Conservation (phyloP, 2,888 invertebrate genomes). For the Deilephila porcellus region DNA sequence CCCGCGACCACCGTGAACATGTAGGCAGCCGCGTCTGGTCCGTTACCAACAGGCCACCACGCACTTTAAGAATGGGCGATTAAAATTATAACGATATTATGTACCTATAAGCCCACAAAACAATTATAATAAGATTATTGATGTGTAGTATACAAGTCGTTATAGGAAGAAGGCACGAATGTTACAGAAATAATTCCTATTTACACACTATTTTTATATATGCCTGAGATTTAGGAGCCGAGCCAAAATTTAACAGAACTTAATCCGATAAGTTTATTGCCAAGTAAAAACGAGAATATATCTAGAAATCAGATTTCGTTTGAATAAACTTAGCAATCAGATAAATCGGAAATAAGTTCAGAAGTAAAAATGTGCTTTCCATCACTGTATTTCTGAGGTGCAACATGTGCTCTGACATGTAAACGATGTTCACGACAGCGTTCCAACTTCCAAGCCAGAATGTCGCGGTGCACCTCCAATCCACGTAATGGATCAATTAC, state of each 20-base stretch:
- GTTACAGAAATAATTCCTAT: neutral
- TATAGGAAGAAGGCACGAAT: neutral
- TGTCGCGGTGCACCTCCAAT: neutral
- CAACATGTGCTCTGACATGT: neutral
- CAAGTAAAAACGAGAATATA: neutral
- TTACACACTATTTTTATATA: neutral
- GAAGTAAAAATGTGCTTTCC: too few species aligned
- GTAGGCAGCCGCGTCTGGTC: too few species aligned
- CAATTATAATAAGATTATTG: too few species aligned
- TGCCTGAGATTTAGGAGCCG: neutral
- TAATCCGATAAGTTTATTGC: slow-evolving; percentile 19
- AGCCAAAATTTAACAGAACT: slow-evolving; percentile 10
- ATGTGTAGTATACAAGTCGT: too few species aligned
- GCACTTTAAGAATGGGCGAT: too few species aligned
- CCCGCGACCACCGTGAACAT: too few species aligned
- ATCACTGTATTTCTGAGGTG: too few species aligned
- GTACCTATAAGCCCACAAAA: neutral
- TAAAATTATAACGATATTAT: neutral
- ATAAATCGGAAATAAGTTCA: too few species aligned
- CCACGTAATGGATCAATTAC: slow-evolving; percentile 12
- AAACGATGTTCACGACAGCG: neutral
- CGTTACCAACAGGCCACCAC: too few species aligned
- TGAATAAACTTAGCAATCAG: too few species aligned
- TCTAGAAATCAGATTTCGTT: neutral
- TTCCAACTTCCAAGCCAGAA: neutral